Percentiles rank a stretch among this genome's conserved stretches.
phyloP scores from a whole-genome alignment of 2,797 vertebrate species.

The Epinephelus coioides region DNA sequence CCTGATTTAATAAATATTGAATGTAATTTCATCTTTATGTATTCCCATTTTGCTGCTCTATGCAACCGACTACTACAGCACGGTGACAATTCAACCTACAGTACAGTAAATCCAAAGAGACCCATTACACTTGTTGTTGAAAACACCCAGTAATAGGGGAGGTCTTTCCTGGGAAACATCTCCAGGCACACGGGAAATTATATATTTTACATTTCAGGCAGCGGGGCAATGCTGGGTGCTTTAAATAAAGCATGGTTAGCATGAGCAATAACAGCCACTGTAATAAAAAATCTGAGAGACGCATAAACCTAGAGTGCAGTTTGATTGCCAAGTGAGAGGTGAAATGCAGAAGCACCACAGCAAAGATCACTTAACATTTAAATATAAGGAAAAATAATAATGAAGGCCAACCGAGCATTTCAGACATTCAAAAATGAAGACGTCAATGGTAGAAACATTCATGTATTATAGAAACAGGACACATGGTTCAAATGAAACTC shows the following conservation, averaged over 20 bases:
- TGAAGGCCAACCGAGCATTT: neutral
- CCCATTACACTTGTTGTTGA: slow-evolving; percentile 22
- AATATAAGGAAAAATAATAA: slow-evolving; percentile 11
- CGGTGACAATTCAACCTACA: slow-evolving; percentile 19
- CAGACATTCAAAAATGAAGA: slow-evolving; percentile 3
- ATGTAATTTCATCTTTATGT: slow-evolving; percentile 20
- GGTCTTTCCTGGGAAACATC: slow-evolving; percentile 42
- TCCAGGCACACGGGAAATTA: slow-evolving; percentile 22
- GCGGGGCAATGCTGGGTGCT: slow-evolving; percentile 22
- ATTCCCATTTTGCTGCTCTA: slow-evolving; percentile 11
- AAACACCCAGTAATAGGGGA: slow-evolving; percentile 18
- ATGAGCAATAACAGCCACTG: slow-evolving; percentile 8
- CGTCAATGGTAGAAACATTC: neutral
- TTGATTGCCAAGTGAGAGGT: slow-evolving; percentile 6
- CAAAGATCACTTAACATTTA: neutral
- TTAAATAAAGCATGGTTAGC: slow-evolving; percentile 32
- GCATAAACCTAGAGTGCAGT: slow-evolving; percentile 1
- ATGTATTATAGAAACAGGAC: slow-evolving; percentile 9
- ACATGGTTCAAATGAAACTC: slow-evolving; percentile 43
- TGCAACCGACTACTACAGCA: neutral
- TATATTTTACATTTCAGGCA: slow-evolving; percentile 34
- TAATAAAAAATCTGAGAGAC: neutral
- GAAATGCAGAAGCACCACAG: neutral
- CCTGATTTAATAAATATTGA: slow-evolving; percentile 43
- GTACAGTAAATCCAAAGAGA: slow-evolving; percentile 30